These are phyloP conservation scores for Athalia rosae DNA, from an alignment of 2,888 invertebrate genomes.

Conservation along the genomic window DNA sequence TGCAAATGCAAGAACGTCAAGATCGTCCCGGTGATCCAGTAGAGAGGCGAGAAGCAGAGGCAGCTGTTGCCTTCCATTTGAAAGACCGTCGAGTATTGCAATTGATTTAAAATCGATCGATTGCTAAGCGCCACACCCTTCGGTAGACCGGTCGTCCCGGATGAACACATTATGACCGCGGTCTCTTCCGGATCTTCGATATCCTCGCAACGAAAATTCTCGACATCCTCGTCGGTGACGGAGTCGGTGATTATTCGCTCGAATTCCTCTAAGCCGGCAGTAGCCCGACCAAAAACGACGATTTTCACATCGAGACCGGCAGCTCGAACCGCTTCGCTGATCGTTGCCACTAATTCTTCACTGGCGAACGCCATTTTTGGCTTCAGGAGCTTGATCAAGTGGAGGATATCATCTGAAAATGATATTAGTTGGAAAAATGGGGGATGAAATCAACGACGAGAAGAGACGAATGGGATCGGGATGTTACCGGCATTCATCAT, in stretches of 20 bases:
- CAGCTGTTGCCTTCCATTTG: background rate
- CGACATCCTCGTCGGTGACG: background rate
- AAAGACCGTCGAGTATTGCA: background rate
- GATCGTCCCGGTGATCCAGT: slow-evolving; percentile 64
- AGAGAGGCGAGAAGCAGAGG: slow-evolving; percentile 53
- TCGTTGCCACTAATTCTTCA: slow-evolving; percentile 38
- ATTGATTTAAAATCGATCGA: slow-evolving; percentile 6
- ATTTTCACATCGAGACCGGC: slow-evolving; percentile 48
- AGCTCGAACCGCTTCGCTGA: slow-evolving; percentile 44
- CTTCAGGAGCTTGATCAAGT: slow-evolving; percentile 43
- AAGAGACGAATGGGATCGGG: background rate
- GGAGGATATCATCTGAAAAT: background rate
- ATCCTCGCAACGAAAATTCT: slow-evolving; percentile 19
- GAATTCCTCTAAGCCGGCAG: background rate
- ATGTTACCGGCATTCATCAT: background rate
- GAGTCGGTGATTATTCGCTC: background rate
- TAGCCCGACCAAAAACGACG: slow-evolving; percentile 13
- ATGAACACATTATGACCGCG: slow-evolving; percentile 46
- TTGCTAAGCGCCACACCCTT: slow-evolving; percentile 56
- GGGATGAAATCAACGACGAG: too few relatives aligned
- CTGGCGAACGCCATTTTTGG: slow-evolving; percentile 53
- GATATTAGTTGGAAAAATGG: background rate
- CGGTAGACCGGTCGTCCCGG: slow-evolving; percentile 66
- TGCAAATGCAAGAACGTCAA: slow-evolving; percentile 50
- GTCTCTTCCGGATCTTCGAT: background rate